Percentiles rank a stretch among this genome's conserved stretches.
Evolutionary conservation across 2,113 vertebrate genomes (phyloP).

Genomic region (Leucopsar rothschildi): DNA sequence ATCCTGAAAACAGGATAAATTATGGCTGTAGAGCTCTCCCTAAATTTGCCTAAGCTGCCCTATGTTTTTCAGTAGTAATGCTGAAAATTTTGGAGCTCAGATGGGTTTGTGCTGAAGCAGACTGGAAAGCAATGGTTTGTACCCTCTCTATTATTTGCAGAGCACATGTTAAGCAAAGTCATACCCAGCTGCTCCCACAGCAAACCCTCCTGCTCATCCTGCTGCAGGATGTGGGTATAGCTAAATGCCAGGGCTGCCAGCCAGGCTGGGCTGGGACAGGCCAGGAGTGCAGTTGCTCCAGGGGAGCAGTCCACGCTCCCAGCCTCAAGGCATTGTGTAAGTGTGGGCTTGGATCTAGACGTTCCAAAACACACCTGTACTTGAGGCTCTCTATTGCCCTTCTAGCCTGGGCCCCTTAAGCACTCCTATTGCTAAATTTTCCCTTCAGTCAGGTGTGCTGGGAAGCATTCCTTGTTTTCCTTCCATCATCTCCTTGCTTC

Average conservation of each 20-base stretch:
- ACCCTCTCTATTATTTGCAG: slow-evolving; percentile 5
- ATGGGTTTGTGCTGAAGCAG: neutral
- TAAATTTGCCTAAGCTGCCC: neutral
- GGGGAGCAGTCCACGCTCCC: neutral
- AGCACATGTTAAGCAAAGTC: neutral
- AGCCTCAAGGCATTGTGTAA: neutral
- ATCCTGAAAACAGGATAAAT: neutral
- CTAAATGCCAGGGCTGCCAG: neutral
- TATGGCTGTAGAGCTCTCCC: neutral
- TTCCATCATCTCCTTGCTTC: neutral
- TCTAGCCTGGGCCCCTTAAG: neutral
- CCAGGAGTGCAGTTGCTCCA: fast-evolving
- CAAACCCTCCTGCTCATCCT: neutral
- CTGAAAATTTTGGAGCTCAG: neutral
- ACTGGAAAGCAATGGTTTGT: neutral
- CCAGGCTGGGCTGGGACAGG: neutral
- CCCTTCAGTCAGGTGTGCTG: neutral
- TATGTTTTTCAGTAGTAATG: neutral
- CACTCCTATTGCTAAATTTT: neutral
- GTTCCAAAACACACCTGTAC: neutral
- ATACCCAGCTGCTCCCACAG: neutral
- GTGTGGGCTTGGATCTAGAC: neutral
- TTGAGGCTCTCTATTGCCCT: neutral
- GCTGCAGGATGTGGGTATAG: neutral
- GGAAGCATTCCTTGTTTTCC: neutral